Conservation (phyloP, 1,140 invertebrate genomes). For the Meloidogyne hapla region DNA sequence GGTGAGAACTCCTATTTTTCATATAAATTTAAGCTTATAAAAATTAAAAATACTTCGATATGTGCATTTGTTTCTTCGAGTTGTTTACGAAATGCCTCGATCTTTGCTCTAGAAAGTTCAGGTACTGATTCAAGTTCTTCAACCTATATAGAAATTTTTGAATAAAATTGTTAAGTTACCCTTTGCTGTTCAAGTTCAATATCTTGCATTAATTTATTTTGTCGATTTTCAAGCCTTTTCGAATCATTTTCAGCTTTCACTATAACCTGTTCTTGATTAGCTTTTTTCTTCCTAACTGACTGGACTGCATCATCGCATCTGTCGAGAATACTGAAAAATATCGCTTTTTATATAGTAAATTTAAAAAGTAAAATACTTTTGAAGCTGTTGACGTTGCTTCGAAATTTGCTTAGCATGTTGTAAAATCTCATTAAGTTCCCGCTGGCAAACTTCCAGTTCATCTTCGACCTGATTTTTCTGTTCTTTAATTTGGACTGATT, state of each 20-base stretch:
- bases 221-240: conserved; percentile 41
- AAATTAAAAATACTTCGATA: conserved; percentile 24
- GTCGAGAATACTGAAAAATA: conserved; percentile 33
- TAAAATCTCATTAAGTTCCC: conserved; percentile 25
- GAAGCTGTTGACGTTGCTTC: conserved; percentile 37
- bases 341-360: not conserved
- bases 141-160: conserved; percentile 24
- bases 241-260: conserved; percentile 31
- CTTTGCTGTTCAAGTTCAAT: conserved; percentile 35
- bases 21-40: not conserved
- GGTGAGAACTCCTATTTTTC: not conserved
- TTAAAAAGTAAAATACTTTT: conserved; percentile 16
- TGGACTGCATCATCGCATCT: conserved; percentile 39
- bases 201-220: conserved; percentile 35
- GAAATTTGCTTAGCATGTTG: conserved; percentile 27
- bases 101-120: conserved; percentile 34
- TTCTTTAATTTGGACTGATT: not conserved
- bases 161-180: conserved; percentile 17
- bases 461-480: conserved; percentile 18
- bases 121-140: conserved; percentile 28
- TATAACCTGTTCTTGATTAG: conserved; percentile 29
- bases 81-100: conserved; percentile 15
- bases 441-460: conserved; percentile 29
- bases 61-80: conserved; percentile 41
- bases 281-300: conserved; percentile 24